phyloP scores from a whole-genome alignment of 1,140 invertebrate species.

The Drosophila asahinai region DNA sequence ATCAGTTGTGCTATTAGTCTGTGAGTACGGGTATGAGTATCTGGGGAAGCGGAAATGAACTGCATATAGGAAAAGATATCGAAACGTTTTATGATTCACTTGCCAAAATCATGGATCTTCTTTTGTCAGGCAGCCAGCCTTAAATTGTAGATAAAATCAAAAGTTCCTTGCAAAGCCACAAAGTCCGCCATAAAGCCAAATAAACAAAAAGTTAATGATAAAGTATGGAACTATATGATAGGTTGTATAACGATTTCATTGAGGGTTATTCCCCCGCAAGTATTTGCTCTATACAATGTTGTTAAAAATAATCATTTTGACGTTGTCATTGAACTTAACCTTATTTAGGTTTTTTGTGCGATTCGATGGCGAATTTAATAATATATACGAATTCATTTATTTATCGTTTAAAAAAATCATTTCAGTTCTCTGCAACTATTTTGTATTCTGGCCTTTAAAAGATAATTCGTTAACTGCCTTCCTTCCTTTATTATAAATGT shows the following conservation, averaged over 20 bases:
- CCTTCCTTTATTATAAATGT: neutral
- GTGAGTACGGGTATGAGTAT: slow-evolving; percentile 60
- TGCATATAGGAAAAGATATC: slow-evolving; percentile 15
- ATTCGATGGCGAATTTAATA: neutral
- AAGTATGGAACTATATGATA: slow-evolving; percentile 26
- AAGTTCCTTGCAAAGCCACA: slow-evolving; percentile 21
- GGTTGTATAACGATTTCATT: slow-evolving; percentile 39
- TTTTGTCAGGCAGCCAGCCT: slow-evolving; percentile 34
- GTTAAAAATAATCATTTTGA: neutral
- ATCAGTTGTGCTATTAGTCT: slow-evolving; percentile 60
- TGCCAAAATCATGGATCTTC: slow-evolving; percentile 24
- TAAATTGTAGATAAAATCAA: slow-evolving; percentile 53
- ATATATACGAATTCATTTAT: neutral
- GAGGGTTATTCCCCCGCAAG: slow-evolving; percentile 7
- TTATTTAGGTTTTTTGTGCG: too few relatives aligned
- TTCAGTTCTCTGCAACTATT: neutral
- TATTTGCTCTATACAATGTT: neutral
- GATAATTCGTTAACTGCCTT: neutral
- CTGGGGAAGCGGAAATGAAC: slow-evolving; percentile 11
- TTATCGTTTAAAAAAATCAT: neutral
- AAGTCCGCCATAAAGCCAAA: slow-evolving; percentile 21
- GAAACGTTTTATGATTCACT: slow-evolving; percentile 49
- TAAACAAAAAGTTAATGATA: slow-evolving; percentile 35
- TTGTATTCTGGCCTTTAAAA: neutral
- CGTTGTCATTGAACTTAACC: neutral